A percentile compares a stretch with the other conserved stretches of the same genome.
phyloP scores from a whole-genome alignment of 2,113 vertebrate species.

The Siniperca knerii region DNA sequence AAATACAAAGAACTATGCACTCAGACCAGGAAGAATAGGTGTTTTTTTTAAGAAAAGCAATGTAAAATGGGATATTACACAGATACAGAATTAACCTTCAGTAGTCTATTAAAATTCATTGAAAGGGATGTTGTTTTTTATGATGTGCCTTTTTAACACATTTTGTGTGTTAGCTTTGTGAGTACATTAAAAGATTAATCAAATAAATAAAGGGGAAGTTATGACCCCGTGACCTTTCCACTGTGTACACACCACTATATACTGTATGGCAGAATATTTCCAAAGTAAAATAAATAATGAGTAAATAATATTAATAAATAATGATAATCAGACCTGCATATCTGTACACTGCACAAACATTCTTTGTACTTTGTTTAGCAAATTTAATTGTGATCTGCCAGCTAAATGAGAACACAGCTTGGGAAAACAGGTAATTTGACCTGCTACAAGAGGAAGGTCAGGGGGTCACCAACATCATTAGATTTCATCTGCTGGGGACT shows the following conservation, averaged over 20 bases:
- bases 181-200: background rate
- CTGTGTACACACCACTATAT: background rate
- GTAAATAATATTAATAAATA: too few species aligned
- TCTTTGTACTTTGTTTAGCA: background rate
- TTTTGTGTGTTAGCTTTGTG: background rate
- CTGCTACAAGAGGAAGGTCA: background rate
- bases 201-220: background rate
- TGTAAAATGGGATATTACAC: background rate
- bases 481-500: background rate
- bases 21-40: background rate
- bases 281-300: background rate
- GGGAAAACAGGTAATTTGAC: background rate
- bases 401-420: background rate
- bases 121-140: background rate
- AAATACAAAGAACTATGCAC: conserved; percentile 5
- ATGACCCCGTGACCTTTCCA: background rate
- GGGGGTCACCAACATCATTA: background rate
- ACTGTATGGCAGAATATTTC: background rate
- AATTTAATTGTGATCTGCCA: background rate
- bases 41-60: background rate
- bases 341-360: too few species aligned
- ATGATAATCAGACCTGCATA: background rate
- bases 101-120: background rate
- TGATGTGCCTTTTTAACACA: background rate
- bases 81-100: background rate